A percentile compares a stretch with the other conserved stretches of the same genome.
phyloP scores from a whole-genome alignment of 2,888 invertebrate genomes.

The Halictus ligatus region DNA sequence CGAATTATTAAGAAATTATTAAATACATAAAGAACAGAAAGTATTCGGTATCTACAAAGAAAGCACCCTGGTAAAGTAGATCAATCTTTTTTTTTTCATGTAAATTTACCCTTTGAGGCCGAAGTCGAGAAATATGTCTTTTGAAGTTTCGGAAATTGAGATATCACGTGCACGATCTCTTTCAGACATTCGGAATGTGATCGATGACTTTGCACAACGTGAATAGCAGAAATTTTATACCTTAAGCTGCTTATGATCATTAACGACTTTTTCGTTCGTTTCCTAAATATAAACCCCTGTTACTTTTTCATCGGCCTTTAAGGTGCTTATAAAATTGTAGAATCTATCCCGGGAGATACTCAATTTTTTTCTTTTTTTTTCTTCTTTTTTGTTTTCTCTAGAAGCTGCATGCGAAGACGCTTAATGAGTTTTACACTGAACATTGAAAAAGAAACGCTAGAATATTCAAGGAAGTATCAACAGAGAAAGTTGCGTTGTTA shows the following conservation, averaged over 20 bases:
- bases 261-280: conserved; percentile 15
- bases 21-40: neutral
- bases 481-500: neutral
- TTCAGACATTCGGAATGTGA: conserved; percentile 18
- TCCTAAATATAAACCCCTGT: neutral
- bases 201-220: conserved; percentile 25
- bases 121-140: conserved; percentile 27
- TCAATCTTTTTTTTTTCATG: conserved; percentile 29
- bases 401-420: neutral
- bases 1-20: neutral
- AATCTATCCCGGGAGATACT: neutral
- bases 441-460: neutral
- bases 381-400: neutral
- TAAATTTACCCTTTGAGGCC: conserved; percentile 21
- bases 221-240: conserved; percentile 13
- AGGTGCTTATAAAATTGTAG: neutral
- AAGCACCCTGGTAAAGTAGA: conserved; percentile 8
- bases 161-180: conserved; percentile 23
- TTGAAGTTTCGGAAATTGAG: conserved; percentile 35
- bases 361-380: too few relatives aligned
- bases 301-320: neutral
- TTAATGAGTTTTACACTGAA: neutral
- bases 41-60: neutral
- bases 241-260: conserved; percentile 38
- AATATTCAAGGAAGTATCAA: neutral